These are phyloP conservation scores for Bagarius yarrelli DNA, from an alignment of 2,113 vertebrate genomes.

Conservation along the genomic window DNA sequence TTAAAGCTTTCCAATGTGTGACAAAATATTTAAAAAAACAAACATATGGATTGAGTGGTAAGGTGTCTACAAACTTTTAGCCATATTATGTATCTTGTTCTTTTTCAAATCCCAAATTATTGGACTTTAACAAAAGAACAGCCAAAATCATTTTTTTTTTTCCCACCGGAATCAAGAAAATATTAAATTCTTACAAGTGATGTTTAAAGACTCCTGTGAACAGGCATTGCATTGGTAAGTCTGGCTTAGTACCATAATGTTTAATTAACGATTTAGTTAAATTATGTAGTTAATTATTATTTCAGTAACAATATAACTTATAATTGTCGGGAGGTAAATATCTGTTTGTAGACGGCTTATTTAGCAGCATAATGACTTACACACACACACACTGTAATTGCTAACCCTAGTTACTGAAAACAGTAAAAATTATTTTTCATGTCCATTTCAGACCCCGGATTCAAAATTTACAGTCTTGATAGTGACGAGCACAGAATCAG, in stretches of 20 bases:
- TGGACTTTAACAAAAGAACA: neutral
- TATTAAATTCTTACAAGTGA: neutral
- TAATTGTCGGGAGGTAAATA: neutral
- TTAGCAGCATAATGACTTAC: neutral
- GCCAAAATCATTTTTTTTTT: no score
- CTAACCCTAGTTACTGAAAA: neutral
- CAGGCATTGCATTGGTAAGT: neutral
- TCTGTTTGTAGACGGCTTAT: neutral
- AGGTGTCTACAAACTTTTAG: no score
- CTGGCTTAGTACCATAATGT: neutral
- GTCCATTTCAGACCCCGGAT: neutral
- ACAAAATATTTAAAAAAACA: no score
- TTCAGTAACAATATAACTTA: no score
- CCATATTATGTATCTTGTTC: no score
- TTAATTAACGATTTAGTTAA: no score
- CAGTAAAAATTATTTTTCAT: neutral
- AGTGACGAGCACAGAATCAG: neutral
- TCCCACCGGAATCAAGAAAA: neutral
- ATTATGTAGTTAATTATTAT: no score
- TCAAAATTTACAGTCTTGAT: neutral
- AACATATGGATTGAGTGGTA: no score
- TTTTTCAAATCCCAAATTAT: neutral
- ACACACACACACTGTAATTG: neutral
- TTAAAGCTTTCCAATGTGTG: no score
- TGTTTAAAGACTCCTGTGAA: neutral